Percentiles rank a stretch among this genome's conserved stretches.
These are phyloP conservation scores for Opisthocomus hoazin DNA, from an alignment of 2,113 vertebrate species.

Conservation along the genomic window DNA sequence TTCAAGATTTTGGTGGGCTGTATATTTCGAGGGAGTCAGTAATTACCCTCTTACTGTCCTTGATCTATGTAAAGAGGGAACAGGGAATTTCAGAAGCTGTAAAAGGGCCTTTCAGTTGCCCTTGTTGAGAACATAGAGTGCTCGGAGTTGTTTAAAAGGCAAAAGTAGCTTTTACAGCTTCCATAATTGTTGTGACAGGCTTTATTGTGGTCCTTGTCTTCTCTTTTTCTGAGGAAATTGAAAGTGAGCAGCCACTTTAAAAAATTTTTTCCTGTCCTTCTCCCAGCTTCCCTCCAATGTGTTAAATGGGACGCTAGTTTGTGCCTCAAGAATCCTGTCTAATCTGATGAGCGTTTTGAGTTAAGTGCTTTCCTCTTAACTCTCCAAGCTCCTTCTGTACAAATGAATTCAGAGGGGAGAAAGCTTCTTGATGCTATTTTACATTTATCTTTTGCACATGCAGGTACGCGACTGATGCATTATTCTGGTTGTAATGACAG, in stretches of 20 bases:
- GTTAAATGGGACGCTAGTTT: background rate
- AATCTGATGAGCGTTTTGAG: background rate
- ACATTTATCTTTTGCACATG: background rate
- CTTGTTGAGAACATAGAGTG: background rate
- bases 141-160: background rate
- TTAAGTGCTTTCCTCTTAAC: background rate
- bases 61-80: constrained; percentile 2
- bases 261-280: background rate
- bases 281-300: background rate
- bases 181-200: constrained; percentile 17
- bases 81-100: background rate
- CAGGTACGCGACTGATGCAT: background rate
- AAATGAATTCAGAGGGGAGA: background rate
- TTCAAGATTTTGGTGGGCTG: background rate
- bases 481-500: background rate
- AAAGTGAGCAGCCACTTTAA: background rate
- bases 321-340: background rate
- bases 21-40: background rate
- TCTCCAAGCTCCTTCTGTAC: background rate
- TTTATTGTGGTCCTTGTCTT: background rate
- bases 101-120: background rate
- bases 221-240: background rate
- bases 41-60: constrained; percentile 3
- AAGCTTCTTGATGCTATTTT: background rate
- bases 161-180: background rate